Conservation (phyloP, 2,888 invertebrate genomes). For the Lathronympha strigana region DNA sequence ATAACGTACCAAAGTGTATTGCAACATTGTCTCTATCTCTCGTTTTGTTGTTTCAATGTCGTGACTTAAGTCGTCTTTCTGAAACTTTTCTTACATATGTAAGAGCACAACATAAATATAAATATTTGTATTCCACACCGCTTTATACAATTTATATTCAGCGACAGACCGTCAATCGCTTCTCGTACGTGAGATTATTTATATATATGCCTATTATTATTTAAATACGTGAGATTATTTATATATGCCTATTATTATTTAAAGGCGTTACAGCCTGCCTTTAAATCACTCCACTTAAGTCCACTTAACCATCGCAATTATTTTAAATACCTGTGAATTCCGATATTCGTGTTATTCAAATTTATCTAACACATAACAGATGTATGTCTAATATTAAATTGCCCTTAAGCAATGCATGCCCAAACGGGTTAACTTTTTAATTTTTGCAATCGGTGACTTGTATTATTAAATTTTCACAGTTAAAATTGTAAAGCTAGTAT, state of each 20-base stretch:
- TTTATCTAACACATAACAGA: neutral
- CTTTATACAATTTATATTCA: conserved; percentile 20
- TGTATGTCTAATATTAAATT: conserved; percentile 16
- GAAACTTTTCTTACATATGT: conserved; percentile 8
- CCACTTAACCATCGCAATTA: conserved; percentile 18
- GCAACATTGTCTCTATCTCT: too few relatives aligned
- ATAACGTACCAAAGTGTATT: too few relatives aligned
- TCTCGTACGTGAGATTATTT: conserved; percentile 27
- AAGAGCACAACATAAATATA: too few relatives aligned
- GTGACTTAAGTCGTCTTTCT: neutral
- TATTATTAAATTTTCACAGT: neutral
- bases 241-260: too few relatives aligned
- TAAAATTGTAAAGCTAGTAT: neutral
- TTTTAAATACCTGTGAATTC: conserved; percentile 1
- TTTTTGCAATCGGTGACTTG: neutral
- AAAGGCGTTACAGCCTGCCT: too few relatives aligned
- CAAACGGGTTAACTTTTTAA: neutral
- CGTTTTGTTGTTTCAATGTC: too few relatives aligned
- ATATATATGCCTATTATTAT: conserved; percentile 16
- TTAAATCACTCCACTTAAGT: too few relatives aligned
- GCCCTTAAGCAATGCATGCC: neutral
- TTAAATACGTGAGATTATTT: conserved; percentile 9
- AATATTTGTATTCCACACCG: conserved; percentile 18
- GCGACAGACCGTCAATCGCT: conserved; percentile 32
- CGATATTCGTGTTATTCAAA: neutral